Percentiles rank a stretch among this genome's conserved stretches.
These are phyloP conservation scores for Alfaro cultratus DNA, from an alignment of 2,797 vertebrate species.

Conservation along the genomic window DNA sequence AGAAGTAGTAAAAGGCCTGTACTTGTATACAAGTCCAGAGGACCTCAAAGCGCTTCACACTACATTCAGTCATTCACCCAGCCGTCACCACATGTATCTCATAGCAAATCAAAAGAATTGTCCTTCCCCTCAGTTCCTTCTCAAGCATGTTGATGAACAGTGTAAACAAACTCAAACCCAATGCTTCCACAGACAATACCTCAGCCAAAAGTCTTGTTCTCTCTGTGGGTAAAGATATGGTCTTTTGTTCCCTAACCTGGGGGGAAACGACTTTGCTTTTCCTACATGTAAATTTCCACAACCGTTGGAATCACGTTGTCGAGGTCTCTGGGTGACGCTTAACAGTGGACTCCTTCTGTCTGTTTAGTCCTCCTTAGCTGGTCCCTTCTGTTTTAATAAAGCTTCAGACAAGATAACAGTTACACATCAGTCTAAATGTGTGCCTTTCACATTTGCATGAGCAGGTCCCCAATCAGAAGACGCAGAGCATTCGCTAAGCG, in stretches of 20 bases:
- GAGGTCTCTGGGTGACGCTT: background rate
- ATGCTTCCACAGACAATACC: background rate
- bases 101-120: background rate
- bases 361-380: background rate
- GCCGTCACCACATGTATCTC: background rate
- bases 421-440: background rate
- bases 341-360: background rate
- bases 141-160: background rate
- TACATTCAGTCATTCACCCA: too few species aligned
- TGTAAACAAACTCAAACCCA: background rate
- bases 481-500: background rate
- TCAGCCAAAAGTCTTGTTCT: background rate
- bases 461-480: conserved; percentile 27
- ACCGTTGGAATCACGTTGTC: background rate
- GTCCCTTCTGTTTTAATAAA: background rate
- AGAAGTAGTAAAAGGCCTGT: too few species aligned
- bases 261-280: background rate
- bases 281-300: background rate
- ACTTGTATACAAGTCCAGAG: too few species aligned
- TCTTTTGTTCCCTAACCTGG: background rate
- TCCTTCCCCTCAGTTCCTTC: background rate
- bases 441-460: conserved; percentile 24
- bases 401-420: background rate
- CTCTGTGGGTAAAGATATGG: background rate
- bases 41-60: too few species aligned